phyloP scores from a whole-genome alignment of 2,113 vertebrate species.

The Aplodontia rufa region DNA sequence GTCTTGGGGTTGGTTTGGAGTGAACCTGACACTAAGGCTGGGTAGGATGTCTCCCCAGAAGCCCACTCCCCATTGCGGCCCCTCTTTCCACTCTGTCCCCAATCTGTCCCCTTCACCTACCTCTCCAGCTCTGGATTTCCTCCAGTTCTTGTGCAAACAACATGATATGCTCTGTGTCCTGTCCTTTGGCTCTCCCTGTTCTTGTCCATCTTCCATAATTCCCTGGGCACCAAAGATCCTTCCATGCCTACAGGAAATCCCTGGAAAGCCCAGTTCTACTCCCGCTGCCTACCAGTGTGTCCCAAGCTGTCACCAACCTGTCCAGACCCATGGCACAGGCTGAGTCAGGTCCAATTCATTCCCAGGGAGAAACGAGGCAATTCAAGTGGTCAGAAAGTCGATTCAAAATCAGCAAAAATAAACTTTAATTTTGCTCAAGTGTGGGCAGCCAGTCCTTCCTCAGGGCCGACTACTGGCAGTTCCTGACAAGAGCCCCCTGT shows the following conservation, averaged over 20 bases:
- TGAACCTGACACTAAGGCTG: fast-evolving
- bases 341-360: neutral
- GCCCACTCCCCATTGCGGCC: neutral
- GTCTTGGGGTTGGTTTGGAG: neutral
- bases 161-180: fast-evolving
- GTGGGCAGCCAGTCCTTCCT: neutral
- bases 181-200: neutral
- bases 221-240: neutral
- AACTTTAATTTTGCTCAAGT: conserved; percentile 63
- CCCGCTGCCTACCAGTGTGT: neutral
- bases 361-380: neutral
- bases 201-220: fast-evolving
- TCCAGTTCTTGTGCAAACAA: neutral
- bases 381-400: neutral
- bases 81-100: neutral
- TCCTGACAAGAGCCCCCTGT: neutral
- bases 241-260: fast-evolving
- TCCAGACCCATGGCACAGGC: neutral
- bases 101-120: fast-evolving
- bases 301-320: neutral
- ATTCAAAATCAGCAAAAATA: conserved; percentile 32
- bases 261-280: neutral
- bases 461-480: fast-evolving
- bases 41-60: neutral
- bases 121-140: neutral